Percentiles rank a stretch among this genome's conserved stretches.
Conservation (phyloP, 2,888 invertebrate species). For the Argyresthia albistria region DNA sequence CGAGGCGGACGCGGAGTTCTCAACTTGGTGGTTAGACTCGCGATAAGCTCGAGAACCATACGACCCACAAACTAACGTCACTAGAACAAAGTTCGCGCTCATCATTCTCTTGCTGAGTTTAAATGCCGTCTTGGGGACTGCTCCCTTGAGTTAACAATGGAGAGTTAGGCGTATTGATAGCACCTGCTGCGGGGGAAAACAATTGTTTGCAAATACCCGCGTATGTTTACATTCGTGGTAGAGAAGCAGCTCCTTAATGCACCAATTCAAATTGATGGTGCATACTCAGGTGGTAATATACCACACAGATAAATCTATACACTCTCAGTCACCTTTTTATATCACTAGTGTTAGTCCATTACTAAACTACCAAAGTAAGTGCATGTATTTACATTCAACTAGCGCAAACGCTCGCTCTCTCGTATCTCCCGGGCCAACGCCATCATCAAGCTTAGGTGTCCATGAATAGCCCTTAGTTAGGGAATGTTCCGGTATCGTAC, state of each 20-base stretch:
- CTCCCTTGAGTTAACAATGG: not conserved
- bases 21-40: conserved; percentile 3
- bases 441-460: not conserved
- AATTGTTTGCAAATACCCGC: too few species aligned
- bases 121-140: conserved; percentile 4
- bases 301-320: too few species aligned
- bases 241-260: not conserved
- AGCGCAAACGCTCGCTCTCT: too few species aligned
- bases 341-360: not conserved
- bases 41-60: conserved; percentile 26
- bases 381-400: too few species aligned
- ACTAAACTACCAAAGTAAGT: not conserved
- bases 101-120: conserved; percentile 16
- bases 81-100: conserved; percentile 21
- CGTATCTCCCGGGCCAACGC: too few species aligned
- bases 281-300: not conserved
- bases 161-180: too few species aligned
- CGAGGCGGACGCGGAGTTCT: conserved; percentile 2
- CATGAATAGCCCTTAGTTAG: conserved; percentile 4
- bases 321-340: too few species aligned
- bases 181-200: too few species aligned
- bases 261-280: not conserved
- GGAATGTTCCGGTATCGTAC: not conserved
- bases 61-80: conserved; percentile 27
- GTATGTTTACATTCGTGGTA: too few species aligned